Percentiles rank a stretch among this genome's conserved stretches.
Conservation (phyloP, 2,888 invertebrate genomes). For the Hydroisotoma schaefferi region DNA sequence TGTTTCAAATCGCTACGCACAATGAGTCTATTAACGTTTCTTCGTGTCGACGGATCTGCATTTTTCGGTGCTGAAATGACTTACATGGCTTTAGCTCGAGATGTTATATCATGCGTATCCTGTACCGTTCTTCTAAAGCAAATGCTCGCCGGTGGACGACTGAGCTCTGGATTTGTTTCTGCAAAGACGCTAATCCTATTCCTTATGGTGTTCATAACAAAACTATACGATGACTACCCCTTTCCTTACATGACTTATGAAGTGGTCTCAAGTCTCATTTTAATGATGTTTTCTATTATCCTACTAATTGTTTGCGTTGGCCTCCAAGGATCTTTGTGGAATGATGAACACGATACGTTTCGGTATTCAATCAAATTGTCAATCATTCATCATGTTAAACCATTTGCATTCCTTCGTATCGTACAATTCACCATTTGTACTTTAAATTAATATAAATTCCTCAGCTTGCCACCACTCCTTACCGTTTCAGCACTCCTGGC, state of each 20-base stretch:
- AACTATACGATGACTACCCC: neutral
- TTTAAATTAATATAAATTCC: no score
- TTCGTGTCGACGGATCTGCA: neutral
- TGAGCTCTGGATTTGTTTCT: neutral
- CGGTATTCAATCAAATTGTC: neutral
- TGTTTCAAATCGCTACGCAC: no score
- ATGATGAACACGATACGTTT: neutral
- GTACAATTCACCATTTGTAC: no score
- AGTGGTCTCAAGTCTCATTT: neutral
- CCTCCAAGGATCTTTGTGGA: neutral
- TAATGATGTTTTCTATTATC: neutral
- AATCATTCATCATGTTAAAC: no score
- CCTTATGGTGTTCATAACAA: neutral
- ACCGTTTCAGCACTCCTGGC: neutral
- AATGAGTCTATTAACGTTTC: no score
- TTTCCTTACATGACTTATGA: neutral
- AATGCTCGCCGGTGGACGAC: neutral
- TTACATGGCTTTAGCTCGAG: neutral
- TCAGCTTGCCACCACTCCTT: neutral
- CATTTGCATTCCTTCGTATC: no score
- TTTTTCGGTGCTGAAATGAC: slow-evolving; percentile 1
- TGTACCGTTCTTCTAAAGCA: neutral
- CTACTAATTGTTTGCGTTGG: neutral
- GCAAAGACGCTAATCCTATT: neutral
- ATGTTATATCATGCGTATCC: neutral